These are phyloP conservation scores for Karalla daura DNA, from an alignment of 2,797 vertebrate genomes.

Conservation along the genomic window DNA sequence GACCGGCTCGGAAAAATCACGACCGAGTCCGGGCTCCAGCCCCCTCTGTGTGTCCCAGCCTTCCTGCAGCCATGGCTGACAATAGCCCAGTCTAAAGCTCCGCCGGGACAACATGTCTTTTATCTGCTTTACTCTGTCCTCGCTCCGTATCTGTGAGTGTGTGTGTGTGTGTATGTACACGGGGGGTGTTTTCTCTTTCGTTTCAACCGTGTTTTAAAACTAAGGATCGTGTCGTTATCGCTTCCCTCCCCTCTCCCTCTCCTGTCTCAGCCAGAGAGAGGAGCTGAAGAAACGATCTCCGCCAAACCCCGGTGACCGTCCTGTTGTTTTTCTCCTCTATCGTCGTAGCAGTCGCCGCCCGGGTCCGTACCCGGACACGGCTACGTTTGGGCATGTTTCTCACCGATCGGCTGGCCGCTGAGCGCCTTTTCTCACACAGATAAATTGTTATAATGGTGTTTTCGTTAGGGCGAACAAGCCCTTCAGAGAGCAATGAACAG, in stretches of 20 bases:
- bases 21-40: slow-evolving; percentile 53
- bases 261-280: too few relatives aligned
- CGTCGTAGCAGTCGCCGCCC: not conserved
- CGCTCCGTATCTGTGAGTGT: too few relatives aligned
- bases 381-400: slow-evolving; percentile 7
- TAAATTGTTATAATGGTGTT: slow-evolving; percentile 47
- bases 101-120: not conserved
- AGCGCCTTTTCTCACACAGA: not conserved
- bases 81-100: slow-evolving; percentile 50
- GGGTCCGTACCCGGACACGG: not conserved
- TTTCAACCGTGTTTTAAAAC: not conserved
- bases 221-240: slow-evolving; percentile 39
- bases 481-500: slow-evolving; percentile 65
- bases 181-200: not conserved
- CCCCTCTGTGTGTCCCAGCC: slow-evolving; percentile 44
- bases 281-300: slow-evolving; percentile 10
- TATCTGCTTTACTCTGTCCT: too few relatives aligned
- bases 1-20: slow-evolving; percentile 67
- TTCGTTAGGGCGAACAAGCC: slow-evolving; percentile 55
- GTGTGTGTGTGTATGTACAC: too few relatives aligned
- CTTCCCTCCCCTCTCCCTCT: slow-evolving; percentile 52
- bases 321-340: slow-evolving; percentile 4
- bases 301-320: slow-evolving; percentile 17
- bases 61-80: slow-evolving; percentile 74
- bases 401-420: slow-evolving; percentile 26